A percentile compares a stretch with the other conserved stretches of the same genome.
Conservation (phyloP, 2,113 vertebrate species). For the Trachemys scripta region DNA sequence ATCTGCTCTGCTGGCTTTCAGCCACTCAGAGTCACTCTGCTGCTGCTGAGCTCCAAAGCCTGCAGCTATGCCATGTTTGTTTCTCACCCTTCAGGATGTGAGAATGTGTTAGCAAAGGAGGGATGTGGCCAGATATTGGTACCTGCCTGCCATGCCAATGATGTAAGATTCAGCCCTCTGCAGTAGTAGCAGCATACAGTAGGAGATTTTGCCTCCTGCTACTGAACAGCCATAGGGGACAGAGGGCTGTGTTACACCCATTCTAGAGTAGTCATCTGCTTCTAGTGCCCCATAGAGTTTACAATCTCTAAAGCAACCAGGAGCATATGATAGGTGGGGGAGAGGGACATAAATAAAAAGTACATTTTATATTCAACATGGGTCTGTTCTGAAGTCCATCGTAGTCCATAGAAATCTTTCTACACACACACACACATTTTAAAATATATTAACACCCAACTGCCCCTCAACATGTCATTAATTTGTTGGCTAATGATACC, state of each 20-base stretch:
- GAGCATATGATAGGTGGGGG: background rate
- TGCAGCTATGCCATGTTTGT: background rate
- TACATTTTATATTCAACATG: background rate
- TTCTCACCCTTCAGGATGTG: background rate
- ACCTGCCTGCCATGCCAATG: background rate
- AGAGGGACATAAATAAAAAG: background rate
- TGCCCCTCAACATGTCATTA: conserved; percentile 26
- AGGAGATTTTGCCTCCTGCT: background rate
- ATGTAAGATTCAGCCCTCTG: background rate
- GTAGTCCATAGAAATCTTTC: background rate
- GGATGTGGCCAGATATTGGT: background rate
- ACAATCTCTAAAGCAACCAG: background rate
- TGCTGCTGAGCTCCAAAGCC: background rate
- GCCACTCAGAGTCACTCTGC: background rate
- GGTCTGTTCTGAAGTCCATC: background rate
- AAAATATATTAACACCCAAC: background rate
- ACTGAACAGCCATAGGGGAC: background rate
- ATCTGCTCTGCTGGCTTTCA: background rate
- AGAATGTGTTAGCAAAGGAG: background rate
- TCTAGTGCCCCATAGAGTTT: background rate
- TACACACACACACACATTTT: background rate
- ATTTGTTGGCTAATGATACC: conserved; percentile 50
- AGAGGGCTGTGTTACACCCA: background rate
- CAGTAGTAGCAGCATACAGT: background rate
- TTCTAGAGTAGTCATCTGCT: background rate